Evolutionary conservation across 2,113 vertebrate genomes (phyloP).

Genomic region (Muscicapa adusta): DNA sequence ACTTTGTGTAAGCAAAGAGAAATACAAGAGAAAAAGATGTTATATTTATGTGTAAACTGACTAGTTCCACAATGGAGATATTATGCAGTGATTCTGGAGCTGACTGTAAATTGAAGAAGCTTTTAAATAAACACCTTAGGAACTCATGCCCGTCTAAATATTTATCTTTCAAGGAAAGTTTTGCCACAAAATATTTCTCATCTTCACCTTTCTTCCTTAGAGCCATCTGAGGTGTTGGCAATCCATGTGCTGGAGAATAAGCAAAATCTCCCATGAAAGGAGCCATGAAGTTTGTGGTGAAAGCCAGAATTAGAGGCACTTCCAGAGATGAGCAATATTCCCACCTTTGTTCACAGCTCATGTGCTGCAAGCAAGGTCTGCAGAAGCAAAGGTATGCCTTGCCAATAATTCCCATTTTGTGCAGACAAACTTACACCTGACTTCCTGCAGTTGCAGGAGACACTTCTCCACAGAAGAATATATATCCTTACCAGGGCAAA

Average conservation of each 20-base stretch:
- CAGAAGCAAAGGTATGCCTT: neutral
- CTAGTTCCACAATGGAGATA: neutral
- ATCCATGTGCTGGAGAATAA: neutral
- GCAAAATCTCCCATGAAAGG: neutral
- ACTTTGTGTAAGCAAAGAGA: constrained; percentile 3
- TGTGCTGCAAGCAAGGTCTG: neutral
- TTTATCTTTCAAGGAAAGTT: neutral
- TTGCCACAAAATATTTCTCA: neutral
- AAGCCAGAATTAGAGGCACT: neutral
- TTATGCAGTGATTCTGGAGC: neutral
- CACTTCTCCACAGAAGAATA: neutral
- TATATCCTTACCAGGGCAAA: neutral
- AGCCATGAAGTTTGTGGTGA: neutral
- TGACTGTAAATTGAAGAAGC: neutral
- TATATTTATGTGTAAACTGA: neutral
- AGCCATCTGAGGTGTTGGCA: neutral
- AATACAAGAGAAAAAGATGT: neutral
- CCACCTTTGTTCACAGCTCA: neutral
- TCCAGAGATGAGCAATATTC: neutral
- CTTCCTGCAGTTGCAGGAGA: neutral
- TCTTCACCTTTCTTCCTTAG: neutral
- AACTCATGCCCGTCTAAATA: neutral
- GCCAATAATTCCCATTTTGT: neutral
- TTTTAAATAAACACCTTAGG: neutral
- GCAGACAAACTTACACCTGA: neutral